phyloP scores from a whole-genome alignment of 2,888 invertebrate species.

The Drosophila borealis region DNA sequence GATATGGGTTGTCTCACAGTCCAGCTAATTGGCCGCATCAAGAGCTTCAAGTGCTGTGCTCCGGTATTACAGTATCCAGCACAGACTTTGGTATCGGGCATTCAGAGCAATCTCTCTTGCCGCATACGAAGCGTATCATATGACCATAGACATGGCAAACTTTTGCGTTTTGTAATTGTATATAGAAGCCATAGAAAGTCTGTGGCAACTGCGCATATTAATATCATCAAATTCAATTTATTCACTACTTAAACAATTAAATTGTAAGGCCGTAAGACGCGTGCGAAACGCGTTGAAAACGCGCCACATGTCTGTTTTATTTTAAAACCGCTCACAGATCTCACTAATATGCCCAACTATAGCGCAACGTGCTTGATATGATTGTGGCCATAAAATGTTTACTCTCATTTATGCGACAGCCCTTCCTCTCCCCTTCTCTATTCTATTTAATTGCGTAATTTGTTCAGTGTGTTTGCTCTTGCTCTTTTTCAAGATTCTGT shows the following conservation, averaged over 20 bases:
- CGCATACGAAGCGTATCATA: conserved; percentile 42
- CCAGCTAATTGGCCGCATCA: conserved; percentile 47
- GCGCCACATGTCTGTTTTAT: conserved; percentile 45
- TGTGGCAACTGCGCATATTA: conserved; percentile 45
- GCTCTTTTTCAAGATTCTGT: conserved; percentile 34
- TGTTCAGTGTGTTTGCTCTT: conserved; percentile 38
- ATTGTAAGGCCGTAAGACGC: conserved; percentile 27
- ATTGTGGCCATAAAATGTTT: conserved; percentile 38
- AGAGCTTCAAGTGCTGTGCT: conserved; percentile 45
- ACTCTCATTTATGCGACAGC: conserved; percentile 24
- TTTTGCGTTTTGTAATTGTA: conserved; percentile 51
- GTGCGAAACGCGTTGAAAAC: conserved; percentile 52
- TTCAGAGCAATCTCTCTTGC: conserved; percentile 39
- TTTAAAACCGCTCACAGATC: conserved; percentile 29
- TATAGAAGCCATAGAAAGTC: conserved; percentile 61
- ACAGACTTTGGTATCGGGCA: too few species aligned
- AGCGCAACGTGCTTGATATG: conserved; percentile 29
- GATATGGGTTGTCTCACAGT: conserved; percentile 49
- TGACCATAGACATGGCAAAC: conserved; percentile 35
- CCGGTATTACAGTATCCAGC: conserved; percentile 16
- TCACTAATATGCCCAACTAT: conserved; percentile 32
- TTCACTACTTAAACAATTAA: conserved; percentile 33
- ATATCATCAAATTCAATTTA: conserved; percentile 27
- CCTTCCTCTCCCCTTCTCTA: not conserved
- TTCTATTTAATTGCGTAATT: conserved; percentile 60